Base-by-base conservation (phyloP, 2,888 invertebrate genomes). In the Holacanthella duospinosa region DNA sequence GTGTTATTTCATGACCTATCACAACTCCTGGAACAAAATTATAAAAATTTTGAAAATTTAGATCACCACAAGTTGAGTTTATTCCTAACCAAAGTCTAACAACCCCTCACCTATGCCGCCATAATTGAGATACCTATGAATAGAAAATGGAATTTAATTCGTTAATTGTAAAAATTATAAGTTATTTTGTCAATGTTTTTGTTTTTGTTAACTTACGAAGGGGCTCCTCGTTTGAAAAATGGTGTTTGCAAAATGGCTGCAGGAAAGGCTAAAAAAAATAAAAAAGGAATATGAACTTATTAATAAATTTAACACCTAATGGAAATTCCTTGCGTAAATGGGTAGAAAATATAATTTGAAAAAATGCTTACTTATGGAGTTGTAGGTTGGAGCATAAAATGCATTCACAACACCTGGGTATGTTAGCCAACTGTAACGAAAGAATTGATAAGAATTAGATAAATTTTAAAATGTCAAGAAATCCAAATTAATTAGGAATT, bases 1-100 rank as follows among this genome's bases (percentile, higher is more conserved):
- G 89, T 0, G 88, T 89, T 63, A 89, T 88, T 78, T 89, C 89
- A 74, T 90, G 89, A 0, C 90, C 89, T 70, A 90, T 89, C 0
- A 90, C 66, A 3, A 64, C 61, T 9, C 69, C 69, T 55, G 36
- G n/a, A n/a, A n/a, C n/a, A n/a, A n/a, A n/a, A n/a, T n/a, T n/a
- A n/a, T n/a, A n/a, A n/a, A n/a, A n/a, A n/a, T n/a, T n/a, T n/a
- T n/a, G n/a, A n/a, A n/a, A n/a, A n/a, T n/a, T n/a, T n/a, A n/a
- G n/a, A n/a, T n/a, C n/a, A n/a, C n/a, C n/a, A n/a, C n/a, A n/a
- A n/a, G n/a, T n/a, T n/a, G n/a, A n/a, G n/a, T n/a, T n/a, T n/a
- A n/a, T n/a, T n/a, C n/a, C n/a, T n/a, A n/a, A n/a, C n/a, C n/a
- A n/a, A n/a, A n/a, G n/a, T n/a, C n/a, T n/a, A n/a, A n/a, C n/a